These are phyloP conservation scores for Phoxinus phoxinus DNA, from an alignment of 2,113 vertebrate species.

Conservation along the genomic window DNA sequence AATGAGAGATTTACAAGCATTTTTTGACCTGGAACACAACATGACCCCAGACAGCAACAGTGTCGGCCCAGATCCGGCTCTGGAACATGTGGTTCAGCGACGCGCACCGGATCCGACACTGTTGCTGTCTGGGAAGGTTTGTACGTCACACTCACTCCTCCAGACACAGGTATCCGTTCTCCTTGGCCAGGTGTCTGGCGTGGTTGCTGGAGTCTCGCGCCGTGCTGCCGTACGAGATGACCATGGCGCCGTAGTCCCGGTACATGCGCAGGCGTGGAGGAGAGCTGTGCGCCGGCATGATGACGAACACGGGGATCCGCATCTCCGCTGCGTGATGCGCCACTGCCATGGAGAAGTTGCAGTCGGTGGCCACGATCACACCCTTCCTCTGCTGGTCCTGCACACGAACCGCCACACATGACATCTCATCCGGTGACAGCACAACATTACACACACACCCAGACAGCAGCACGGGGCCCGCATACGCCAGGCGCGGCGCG, in stretches of 20 bases:
- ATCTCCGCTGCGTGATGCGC: constrained; percentile 83
- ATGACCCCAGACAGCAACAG: too few species aligned
- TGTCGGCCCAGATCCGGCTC: too few species aligned
- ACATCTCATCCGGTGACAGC: neutral
- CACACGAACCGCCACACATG: neutral
- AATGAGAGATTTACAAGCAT: too few species aligned
- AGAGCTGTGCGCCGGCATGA: constrained; percentile 80
- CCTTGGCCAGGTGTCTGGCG: constrained; percentile 79
- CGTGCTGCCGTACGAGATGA: constrained; percentile 82
- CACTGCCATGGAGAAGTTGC: constrained; percentile 88
- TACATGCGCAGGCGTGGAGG: constrained; percentile 76
- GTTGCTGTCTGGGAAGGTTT: too few species aligned
- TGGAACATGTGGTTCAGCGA: too few species aligned
- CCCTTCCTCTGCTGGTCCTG: constrained; percentile 90
- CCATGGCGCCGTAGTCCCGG: constrained; percentile 89
- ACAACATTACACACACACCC: too few species aligned
- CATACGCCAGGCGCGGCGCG: too few species aligned
- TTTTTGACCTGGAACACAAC: too few species aligned
- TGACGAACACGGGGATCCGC: constrained; percentile 83
- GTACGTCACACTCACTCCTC: constrained; percentile 82
- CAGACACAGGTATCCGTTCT: constrained; percentile 86
- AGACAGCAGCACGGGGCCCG: too few species aligned
- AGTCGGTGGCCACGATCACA: constrained; percentile 86
- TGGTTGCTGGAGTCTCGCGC: constrained; percentile 80
- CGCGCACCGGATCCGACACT: too few species aligned